A percentile compares a stretch with the other conserved stretches of the same genome.
phyloP scores from a whole-genome alignment of 1,140 invertebrate species.

The Hyles euphorbiae region DNA sequence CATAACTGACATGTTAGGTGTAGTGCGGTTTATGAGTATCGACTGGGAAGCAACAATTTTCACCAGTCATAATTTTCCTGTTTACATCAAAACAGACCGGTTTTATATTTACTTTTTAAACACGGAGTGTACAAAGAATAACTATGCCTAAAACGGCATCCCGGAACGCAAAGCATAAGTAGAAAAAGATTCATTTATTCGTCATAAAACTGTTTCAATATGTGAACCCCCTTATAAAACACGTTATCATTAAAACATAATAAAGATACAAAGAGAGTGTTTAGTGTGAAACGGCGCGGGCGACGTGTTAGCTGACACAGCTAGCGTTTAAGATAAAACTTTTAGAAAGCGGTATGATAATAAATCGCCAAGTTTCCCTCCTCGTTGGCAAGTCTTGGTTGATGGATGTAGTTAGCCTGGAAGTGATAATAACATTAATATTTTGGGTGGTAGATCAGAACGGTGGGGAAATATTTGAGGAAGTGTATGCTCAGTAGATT shows the following conservation, averaged over 20 bases:
- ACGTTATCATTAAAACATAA: slow-evolving; percentile 3
- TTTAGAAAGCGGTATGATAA: slow-evolving; percentile 55
- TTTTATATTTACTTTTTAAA: too few species aligned
- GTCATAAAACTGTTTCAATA: slow-evolving; percentile 9
- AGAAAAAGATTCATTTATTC: too few species aligned
- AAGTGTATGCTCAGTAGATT: too few species aligned
- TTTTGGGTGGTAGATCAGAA: not conserved
- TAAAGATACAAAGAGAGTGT: slow-evolving; percentile 11
- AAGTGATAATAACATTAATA: slow-evolving; percentile 14
- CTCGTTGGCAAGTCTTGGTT: slow-evolving; percentile 38
- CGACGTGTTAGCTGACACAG: slow-evolving; percentile 39
- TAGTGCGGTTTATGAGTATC: too few species aligned
- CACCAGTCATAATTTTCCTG: too few species aligned
- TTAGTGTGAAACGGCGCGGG: slow-evolving; percentile 9
- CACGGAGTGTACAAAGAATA: too few species aligned
- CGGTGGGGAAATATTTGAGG: too few species aligned
- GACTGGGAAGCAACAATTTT: too few species aligned
- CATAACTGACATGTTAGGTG: too few species aligned
- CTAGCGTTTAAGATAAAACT: slow-evolving; percentile 62
- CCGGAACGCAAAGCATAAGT: too few species aligned
- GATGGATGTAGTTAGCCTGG: slow-evolving; percentile 21
- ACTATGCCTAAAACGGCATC: too few species aligned
- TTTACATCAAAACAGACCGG: too few species aligned
- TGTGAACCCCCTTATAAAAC: slow-evolving; percentile 11
- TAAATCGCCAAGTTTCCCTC: slow-evolving; percentile 62